Evolutionary conservation across 2,888 invertebrate species (phyloP), one percentile per base, ranked within the genome.

Genomic region (Onthophagus sagittarius): DNA sequence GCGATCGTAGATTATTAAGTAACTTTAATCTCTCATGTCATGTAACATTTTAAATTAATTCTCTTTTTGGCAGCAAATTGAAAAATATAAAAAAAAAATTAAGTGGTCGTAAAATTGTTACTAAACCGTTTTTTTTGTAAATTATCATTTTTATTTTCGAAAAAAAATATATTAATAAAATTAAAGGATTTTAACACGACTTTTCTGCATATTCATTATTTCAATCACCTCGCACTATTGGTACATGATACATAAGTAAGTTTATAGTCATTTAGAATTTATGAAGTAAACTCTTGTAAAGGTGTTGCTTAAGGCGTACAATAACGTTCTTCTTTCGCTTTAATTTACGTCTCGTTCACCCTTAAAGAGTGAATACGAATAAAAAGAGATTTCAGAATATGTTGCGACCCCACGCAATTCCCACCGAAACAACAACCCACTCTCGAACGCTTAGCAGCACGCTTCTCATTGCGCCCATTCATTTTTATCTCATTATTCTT

Each of bases 401-500:
- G 39, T 53, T 53, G 39, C 5, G 39, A 53, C 39, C 67, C 67
- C 67, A 67, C 67, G 32, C 23, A 23, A 67, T 67, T 67, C 67
- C 67, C 67, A 67, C 67, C 39, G 39, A 53, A 53, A 53, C 39
- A 53, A 67, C 67, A 64, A 64, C 23, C 15, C 64, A 67, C 23
- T 67, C 67, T 64, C 23, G 15, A 64, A 67, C 39, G 39, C 11
- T 53, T 53, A 53, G 39, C 39, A 53, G 39, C 39, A 53, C 39
- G 39, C 39, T 53, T 53, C 39, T 53, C 39, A 9, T 67, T 67
- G 32, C 67, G 13, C 32, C 67, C 23, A 67, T 31, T 67, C 67
- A n/a, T n/a, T 67, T 67, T 67, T 67, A 67, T 67, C 32, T 67
- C 32, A 67, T 32, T 32, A 67, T 23, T 32, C 67, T 31, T 31